Conservation (phyloP, 2,888 invertebrate genomes). For the Drosophila austrosaltans region DNA sequence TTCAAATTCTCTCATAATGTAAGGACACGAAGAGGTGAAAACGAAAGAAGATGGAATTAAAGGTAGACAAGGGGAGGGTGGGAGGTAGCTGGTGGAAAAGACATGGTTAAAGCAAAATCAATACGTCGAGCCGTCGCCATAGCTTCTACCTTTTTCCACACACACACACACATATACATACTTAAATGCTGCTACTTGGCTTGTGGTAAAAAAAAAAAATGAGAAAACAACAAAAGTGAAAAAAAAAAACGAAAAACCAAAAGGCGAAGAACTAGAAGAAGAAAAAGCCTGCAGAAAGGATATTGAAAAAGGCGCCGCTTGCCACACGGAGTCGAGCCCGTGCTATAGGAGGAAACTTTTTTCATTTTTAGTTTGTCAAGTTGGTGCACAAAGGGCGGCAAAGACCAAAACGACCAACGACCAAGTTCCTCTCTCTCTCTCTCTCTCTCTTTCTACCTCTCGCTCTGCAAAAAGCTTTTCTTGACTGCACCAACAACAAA, state of each 20-base stretch:
- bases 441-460: too few relatives aligned
- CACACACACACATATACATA: not conserved
- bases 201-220: constrained; percentile 48
- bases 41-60: not conserved
- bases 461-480: constrained; percentile 39
- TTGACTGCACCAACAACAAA: constrained; percentile 9
- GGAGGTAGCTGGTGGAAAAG: constrained; percentile 9
- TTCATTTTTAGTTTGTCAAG: constrained; percentile 79
- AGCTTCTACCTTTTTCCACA: constrained; percentile 40
- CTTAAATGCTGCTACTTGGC: constrained; percentile 7
- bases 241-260: too few relatives aligned
- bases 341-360: constrained; percentile 68
- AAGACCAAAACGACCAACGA: constrained; percentile 37
- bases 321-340: constrained; percentile 55
- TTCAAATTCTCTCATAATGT: not conserved
- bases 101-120: constrained; percentile 53
- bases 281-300: constrained; percentile 42
- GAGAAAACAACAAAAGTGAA: not conserved
- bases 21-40: not conserved
- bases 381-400: constrained; percentile 64
- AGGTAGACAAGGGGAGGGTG: constrained; percentile 4
- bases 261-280: not conserved
- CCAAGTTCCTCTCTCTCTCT: constrained; percentile 50
- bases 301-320: constrained; percentile 76
- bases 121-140: constrained; percentile 62